Evolutionary conservation across 2,797 vertebrate genomes (phyloP).

Genomic region (Lepidocolaptes lacrymiger): DNA sequence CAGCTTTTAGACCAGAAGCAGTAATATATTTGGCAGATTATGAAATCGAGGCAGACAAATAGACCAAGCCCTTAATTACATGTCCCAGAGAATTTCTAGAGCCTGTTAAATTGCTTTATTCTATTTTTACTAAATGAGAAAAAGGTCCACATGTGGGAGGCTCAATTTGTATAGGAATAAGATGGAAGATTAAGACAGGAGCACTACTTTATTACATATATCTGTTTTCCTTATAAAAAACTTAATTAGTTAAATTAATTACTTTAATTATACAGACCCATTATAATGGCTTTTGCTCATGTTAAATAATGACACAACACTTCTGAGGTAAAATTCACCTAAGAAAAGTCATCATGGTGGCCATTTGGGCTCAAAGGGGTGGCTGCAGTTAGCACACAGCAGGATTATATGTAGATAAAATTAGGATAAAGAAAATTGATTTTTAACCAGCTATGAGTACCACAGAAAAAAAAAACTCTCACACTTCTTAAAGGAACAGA

Average conservation of each 20-base stretch:
- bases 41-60: neutral
- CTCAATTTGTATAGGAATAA: neutral
- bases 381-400: neutral
- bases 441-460: conserved; percentile 27
- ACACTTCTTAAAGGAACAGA: neutral
- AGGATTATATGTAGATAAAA: conserved; percentile 9
- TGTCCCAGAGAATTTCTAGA: neutral
- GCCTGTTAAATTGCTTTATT: neutral
- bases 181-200: neutral
- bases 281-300: neutral
- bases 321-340: conserved; percentile 13
- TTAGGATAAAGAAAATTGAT: conserved; percentile 36
- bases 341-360: neutral
- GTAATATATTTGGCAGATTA: neutral
- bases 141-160: neutral
- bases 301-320: neutral
- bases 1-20: neutral
- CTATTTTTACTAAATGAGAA: neutral
- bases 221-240: conserved; percentile 3
- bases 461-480: conserved; percentile 28
- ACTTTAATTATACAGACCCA: neutral
- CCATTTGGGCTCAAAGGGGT: neutral
- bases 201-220: neutral
- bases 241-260: neutral
- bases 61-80: neutral